phyloP scores from a whole-genome alignment of 2,888 invertebrate genomes.

The Elysia crispata region DNA sequence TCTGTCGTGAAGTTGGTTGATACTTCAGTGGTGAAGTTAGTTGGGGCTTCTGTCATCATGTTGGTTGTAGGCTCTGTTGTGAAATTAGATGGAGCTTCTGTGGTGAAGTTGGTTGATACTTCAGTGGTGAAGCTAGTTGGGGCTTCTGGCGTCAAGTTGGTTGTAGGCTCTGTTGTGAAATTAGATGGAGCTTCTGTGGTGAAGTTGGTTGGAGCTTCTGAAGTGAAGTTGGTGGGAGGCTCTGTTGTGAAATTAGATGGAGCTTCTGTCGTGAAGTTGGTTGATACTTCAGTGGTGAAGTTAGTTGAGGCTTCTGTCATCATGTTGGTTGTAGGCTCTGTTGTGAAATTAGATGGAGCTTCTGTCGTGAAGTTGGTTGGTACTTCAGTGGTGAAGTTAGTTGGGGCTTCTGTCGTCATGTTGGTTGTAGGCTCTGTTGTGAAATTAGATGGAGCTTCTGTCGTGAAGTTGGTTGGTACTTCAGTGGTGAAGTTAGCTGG shows the following conservation, averaged over 20 bases:
- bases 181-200: too few species aligned
- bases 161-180: conserved; percentile 18
- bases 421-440: too few species aligned
- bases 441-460: neutral
- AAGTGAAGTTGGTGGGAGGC: conserved; percentile 20
- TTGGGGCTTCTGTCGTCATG: conserved; percentile 15
- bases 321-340: too few species aligned
- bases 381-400: conserved; percentile 23
- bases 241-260: conserved; percentile 33
- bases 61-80: too few species aligned
- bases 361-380: neutral
- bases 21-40: conserved; percentile 23
- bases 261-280: neutral
- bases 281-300: conserved; percentile 23
- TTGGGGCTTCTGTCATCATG: neutral
- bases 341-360: conserved; percentile 18
- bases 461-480: neutral
- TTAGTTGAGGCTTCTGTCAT: neutral
- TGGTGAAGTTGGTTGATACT: neutral
- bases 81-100: neutral
- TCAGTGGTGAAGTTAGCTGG: conserved; percentile 26
- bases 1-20: neutral
- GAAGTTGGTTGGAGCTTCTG: neutral
- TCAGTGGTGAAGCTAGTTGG: conserved; percentile 26
- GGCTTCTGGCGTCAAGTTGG: too few species aligned